Evolutionary conservation across 2,888 invertebrate species (phyloP).

Genomic region (Orgyia antiqua): DNA sequence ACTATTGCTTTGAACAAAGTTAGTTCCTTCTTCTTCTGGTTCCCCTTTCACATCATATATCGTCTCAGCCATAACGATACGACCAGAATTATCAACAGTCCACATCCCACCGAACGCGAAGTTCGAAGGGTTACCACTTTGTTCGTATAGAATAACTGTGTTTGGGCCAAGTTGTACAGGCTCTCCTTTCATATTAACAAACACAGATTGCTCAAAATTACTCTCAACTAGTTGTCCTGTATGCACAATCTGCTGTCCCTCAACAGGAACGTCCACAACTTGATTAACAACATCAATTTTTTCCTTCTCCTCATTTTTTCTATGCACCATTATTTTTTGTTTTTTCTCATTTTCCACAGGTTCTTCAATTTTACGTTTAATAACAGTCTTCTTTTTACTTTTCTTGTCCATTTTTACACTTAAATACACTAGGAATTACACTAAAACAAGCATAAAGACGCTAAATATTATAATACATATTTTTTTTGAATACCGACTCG

Average conservation of each 20-base stretch:
- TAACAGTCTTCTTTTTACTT: constrained; percentile 69
- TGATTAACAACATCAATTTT: constrained; percentile 65
- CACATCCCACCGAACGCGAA: constrained; percentile 73
- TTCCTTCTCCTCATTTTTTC: constrained; percentile 59
- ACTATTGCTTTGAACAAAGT: constrained; percentile 60
- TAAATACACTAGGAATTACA: constrained; percentile 19
- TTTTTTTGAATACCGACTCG: constrained; percentile 36
- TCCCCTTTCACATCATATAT: constrained; percentile 74
- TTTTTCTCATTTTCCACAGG: constrained; percentile 60
- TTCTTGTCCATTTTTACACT: constrained; percentile 73
- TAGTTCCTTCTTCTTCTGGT: constrained; percentile 61
- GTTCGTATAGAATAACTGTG: constrained; percentile 71
- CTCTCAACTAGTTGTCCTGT: constrained; percentile 69
- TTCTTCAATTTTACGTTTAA: constrained; percentile 71
- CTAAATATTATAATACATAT: constrained; percentile 25
- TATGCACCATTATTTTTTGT: constrained; percentile 57
- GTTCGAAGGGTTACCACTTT: constrained; percentile 67
- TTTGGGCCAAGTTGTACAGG: constrained; percentile 71
- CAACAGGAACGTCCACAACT: constrained; percentile 67
- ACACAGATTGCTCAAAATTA: constrained; percentile 71
- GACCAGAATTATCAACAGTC: constrained; percentile 69
- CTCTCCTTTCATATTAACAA: constrained; percentile 73
- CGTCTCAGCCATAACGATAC: constrained; percentile 74
- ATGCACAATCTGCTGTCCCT: constrained; percentile 68
- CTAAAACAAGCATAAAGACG: constrained; percentile 23